Evolutionary conservation across 1,140 invertebrate species (phyloP), one percentile per base, ranked within the genome.

Genomic region (Ceratina japonica): DNA sequence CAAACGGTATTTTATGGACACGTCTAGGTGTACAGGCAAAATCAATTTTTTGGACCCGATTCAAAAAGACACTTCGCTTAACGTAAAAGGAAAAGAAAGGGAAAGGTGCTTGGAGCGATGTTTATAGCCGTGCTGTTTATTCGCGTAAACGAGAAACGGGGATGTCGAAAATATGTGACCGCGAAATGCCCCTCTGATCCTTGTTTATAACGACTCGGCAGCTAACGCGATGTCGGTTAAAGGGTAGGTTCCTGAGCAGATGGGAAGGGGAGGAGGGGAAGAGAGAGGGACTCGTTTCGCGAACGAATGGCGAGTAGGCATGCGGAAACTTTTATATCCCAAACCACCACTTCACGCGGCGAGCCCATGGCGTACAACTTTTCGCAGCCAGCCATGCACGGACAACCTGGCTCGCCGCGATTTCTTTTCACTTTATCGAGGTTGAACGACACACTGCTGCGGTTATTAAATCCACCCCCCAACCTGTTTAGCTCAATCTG

Each of bases 171-270:
- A 66, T 69, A 82, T 37, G 63, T 20, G n/a, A 24, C 51, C 15
- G 44, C 20, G 66, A 78, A 72, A 75, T 78, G 65, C 37, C 44
- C 24, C 37, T 51, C 56, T 83, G 74, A 79, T 79, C 82, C 75
- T 84, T 84, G 80, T 85, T 85, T 84, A 85, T 78, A 84, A 85
- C 82, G 74, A 78, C 70, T 78, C 63, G 20, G 20, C 13, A 49
- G 64, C 58, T 44, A 37, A 56, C 13, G 15, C 63, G 54, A 79
- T 31, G 31, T 20, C 44, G 54, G 56, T 73, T 49, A 71, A 70
- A 68, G 51, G 58, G 24, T 76, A 58, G 65, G 66, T 18, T 59
- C 49, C 59, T 24, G 27, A 71, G 27, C 66, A 70, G 65, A 52
- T 20, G 27, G 59, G 31, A n/a, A 73, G n/a, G n/a, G n/a, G 75